Base-by-base conservation (phyloP, 1,140 invertebrate genomes). In the Polypedilum vanderplanki region DNA sequence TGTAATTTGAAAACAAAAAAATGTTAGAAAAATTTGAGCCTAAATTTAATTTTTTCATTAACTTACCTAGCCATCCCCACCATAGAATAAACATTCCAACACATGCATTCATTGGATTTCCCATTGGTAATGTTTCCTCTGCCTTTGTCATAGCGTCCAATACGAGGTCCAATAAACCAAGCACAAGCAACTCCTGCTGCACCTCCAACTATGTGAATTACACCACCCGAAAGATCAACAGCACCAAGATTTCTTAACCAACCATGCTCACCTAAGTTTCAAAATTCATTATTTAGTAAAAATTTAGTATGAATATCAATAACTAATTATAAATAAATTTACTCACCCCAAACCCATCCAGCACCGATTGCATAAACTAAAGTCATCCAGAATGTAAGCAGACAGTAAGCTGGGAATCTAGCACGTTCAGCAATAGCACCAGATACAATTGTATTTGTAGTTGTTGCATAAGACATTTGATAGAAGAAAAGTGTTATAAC, bases 401-500 rank as follows among this genome's bases (percentile, higher is more conserved):
- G 17, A 12, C 20, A 22, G 7, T 20, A 20, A 7, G 65, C 17
- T 70, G 65, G 18, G 7, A 70, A 70, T 70, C 17, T 70, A 70
- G 20, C 20, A 70, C 65, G 65, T 22, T 70, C 65, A 70, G 65
- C 17, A 22, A 18, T 2, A 2, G 17, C 17, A 20, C 65, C 65
- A 4, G 65, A 70, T 1, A 22, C 65, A 1, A 70, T 70, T 70
- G 65, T 70, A 1, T 18, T 70, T 17, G n/a, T 70, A 8, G 20
- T 70, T 22, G 65, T 70, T n/a, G 65, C 65, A 70, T 20, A 70
- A 22, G 17, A 20, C 65, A 70, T 70, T 70, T 22, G 65, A 22
- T 20, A 70, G 15, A 70, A 70, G 18, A 70, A 10, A n/a, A 22
- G 5, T 20, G 20, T 20, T 4, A 70, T 18, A 1, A 70, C 20